Evolutionary conservation across 2,797 vertebrate species (phyloP), one percentile per base, ranked within the genome.

Genomic region (Mus caroli): DNA sequence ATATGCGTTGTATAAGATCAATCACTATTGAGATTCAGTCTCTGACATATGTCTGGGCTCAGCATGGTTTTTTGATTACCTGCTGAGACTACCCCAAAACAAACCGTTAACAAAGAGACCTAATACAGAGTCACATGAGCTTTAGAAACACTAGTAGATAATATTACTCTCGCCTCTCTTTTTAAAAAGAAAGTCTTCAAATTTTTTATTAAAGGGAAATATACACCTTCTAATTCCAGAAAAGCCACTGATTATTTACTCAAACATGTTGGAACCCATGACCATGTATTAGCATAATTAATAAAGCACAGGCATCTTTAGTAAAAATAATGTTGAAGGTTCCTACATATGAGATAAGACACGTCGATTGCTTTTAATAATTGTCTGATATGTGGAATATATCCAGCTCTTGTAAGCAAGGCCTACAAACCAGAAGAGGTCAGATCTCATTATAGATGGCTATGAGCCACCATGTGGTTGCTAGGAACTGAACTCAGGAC

Each of bases 231-330:
- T 91, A 75, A 56, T 17, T 58, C 46, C 46, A 19, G 52, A 62
- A 90, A 95, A 69, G 12, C 90, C 26, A 8, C 28, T 82, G 56
- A 91, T 64, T 95, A 69, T 76, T 56, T 73, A 58, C 26, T 64
- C 88, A 58, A 93, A 64, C 26, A 43, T 40, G 13, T 67, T 82
- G 17, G n/a, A 73, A 71, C 10, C 46, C 24, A 37, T 31, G 56
- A 37, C 43, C 12, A 40, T 6, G 40, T 31, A 58, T 1, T 56
- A 15, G 3, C 26, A 87, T 88, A 46, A 86, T 73, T 86, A 83
- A 88, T 78, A 88, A 67, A 84, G 34, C 56, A 60, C 1, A 89
- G n/a, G 34, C 1, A 34, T 43, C n/a, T 73, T 64, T 31, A 46
- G 24, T 17, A 26, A 84, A 50, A 11, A 52, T 11, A n/a, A 60